phyloP scores from a whole-genome alignment of 2,888 invertebrate genomes.

The Siphlonurus alternatus region DNA sequence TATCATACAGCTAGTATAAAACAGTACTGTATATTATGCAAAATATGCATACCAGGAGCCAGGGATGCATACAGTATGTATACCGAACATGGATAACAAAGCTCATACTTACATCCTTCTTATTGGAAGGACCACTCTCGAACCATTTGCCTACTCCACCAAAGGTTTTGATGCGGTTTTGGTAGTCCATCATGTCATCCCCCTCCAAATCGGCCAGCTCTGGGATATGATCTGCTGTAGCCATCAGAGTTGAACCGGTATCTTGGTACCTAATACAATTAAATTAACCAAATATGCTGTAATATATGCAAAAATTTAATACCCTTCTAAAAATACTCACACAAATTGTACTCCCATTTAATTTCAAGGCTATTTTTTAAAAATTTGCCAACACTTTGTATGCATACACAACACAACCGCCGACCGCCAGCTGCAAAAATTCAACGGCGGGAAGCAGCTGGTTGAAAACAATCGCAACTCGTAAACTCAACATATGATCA shows the following conservation, averaged over 20 bases:
- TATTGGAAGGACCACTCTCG: not conserved
- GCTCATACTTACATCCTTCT: not conserved
- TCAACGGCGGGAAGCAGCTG: not conserved
- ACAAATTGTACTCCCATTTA: not conserved
- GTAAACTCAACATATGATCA: too few relatives aligned
- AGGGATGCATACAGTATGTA: too few relatives aligned
- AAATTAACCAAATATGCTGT: not conserved
- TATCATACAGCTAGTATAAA: too few relatives aligned
- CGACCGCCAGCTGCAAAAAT: not conserved
- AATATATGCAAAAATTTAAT: not conserved
- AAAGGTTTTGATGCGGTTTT: not conserved
- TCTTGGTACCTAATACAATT: too few relatives aligned
- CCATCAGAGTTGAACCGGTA: too few relatives aligned
- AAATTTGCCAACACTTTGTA: not conserved
- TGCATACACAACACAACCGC: not conserved
- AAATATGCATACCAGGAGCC: too few relatives aligned
- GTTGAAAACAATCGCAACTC: not conserved
- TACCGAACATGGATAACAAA: too few relatives aligned
- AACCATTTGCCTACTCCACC: not conserved
- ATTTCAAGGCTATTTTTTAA: not conserved
- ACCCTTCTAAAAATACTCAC: not conserved
- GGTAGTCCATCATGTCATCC: not conserved
- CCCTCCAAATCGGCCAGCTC: too few relatives aligned
- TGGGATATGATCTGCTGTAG: too few relatives aligned
- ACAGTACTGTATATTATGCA: too few relatives aligned